phyloP scores from a whole-genome alignment of 2,888 invertebrate species.

The Leptothorax acervorum region DNA sequence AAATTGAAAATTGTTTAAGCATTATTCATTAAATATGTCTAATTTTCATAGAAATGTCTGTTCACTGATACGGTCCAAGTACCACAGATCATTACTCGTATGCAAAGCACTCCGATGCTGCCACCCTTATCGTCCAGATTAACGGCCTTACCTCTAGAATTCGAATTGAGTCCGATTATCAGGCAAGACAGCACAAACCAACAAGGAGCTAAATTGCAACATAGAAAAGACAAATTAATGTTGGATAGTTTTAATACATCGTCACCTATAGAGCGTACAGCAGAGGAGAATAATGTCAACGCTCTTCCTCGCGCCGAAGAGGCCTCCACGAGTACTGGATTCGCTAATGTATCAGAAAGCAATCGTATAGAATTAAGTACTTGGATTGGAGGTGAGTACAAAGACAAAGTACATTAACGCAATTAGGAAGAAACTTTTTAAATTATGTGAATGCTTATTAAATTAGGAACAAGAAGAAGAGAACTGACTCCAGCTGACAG shows the following conservation, averaged over 20 bases:
- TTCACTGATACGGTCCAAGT: constrained; percentile 76
- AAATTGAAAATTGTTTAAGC: background rate
- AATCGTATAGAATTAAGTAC: constrained; percentile 89
- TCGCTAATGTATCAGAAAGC: constrained; percentile 86
- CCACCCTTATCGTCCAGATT: constrained; percentile 78
- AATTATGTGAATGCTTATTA: background rate
- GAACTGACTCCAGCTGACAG: constrained; percentile 77
- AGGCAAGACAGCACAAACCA: constrained; percentile 73
- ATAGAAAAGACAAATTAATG: constrained; percentile 86
- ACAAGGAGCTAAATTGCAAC: constrained; percentile 83
- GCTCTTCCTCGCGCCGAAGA: constrained; percentile 59
- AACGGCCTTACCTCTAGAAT: constrained; percentile 81
- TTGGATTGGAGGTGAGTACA: constrained; percentile 88
- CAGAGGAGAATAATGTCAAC: constrained; percentile 57
- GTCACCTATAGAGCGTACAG: constrained; percentile 74
- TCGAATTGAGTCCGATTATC: constrained; percentile 84
- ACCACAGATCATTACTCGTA: constrained; percentile 75
- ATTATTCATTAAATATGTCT: constrained; percentile 18
- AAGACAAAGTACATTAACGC: background rate
- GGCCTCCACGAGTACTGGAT: constrained; percentile 81
- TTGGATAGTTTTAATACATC: constrained; percentile 84
- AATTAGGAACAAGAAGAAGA: constrained; percentile 77
- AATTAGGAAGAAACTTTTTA: background rate
- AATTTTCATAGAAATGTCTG: constrained; percentile 80
- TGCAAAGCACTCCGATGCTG: constrained; percentile 85